Base-by-base conservation (phyloP, 1,140 invertebrate species). In the Atopsyche davidsoni region DNA sequence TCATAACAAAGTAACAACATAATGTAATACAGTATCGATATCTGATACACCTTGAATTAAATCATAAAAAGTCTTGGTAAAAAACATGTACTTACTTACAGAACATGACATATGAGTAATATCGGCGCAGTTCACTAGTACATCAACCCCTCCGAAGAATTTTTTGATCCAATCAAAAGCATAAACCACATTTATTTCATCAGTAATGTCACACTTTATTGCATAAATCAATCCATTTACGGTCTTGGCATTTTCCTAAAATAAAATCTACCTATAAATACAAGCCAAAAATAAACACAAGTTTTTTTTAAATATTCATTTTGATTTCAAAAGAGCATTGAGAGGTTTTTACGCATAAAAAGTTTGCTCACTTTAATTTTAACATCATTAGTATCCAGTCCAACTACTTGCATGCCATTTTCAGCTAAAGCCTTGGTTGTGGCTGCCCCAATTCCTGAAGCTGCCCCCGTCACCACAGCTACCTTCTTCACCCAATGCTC, bases 71-170 rank as follows among this genome's bases (percentile, higher is more conserved):
- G n/a, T n/a, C n/a, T n/a, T n/a, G n/a, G n/a, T n/a, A n/a, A n/a
- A n/a, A n/a, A n/a, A n/a, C n/a, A n/a, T n/a, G n/a, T n/a, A n/a
- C n/a, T n/a, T n/a, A n/a, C n/a, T n/a, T n/a, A n/a, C n/a, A n/a
- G n/a, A n/a, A n/a, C n/a, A n/a, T n/a, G n/a, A n/a, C n/a, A n/a
- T n/a, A n/a, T n/a, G n/a, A n/a, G n/a, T n/a, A n/a, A n/a, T n/a
- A 13, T 79, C 83, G 2, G 84, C 83, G 61, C 80, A 83, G 59
- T 86, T 86, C 16, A 87, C 66, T 44, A 83, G 68, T 2, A 86
- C 68, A 59, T 84, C 77, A 4, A 85, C 65, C 16, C 76, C 73
- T 14, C 79, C 79, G 19, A 79, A 59, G 4, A 75, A 72, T 11
- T 65, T 59, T 25, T 73, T 66, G 9, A 77, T 72, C 68, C 70